Conservation (phyloP, 2,888 invertebrate genomes). For the Synergus itoensis region DNA sequence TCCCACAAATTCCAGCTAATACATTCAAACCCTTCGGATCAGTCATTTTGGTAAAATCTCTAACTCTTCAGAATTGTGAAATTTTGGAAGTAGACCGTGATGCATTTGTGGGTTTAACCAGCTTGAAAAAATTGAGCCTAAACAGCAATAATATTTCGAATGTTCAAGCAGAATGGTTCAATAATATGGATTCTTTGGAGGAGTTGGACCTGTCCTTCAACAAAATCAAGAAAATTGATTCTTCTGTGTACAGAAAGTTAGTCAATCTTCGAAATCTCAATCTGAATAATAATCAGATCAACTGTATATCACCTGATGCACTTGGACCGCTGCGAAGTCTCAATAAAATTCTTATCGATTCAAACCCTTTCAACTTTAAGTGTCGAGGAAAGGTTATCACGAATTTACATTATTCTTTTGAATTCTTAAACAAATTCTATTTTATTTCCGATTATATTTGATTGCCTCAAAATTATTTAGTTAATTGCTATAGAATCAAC, state of each 20-base stretch:
- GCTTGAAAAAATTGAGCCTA: constrained; percentile 64
- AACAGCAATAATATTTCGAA: constrained; percentile 64
- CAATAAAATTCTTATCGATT: constrained; percentile 65
- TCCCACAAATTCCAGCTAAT: constrained; percentile 54
- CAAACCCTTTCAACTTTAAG: constrained; percentile 63
- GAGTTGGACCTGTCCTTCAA: constrained; percentile 70
- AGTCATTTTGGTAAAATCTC: constrained; percentile 51
- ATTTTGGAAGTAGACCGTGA: constrained; percentile 56
- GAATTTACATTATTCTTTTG: background rate
- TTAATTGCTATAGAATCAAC: no score
- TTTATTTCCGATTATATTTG: background rate
- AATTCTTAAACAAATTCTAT: no score
- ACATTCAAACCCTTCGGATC: constrained; percentile 58
- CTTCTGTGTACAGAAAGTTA: constrained; percentile 58
- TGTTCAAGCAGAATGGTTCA: constrained; percentile 63
- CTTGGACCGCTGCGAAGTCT: constrained; percentile 62
- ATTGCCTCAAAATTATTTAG: constrained; percentile 10
- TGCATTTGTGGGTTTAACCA: constrained; percentile 59
- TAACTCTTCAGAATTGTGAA: constrained; percentile 66
- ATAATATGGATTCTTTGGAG: constrained; percentile 57
- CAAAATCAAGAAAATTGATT: constrained; percentile 58
- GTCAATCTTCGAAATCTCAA: constrained; percentile 62
- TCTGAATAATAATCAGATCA: constrained; percentile 65
- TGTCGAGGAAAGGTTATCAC: constrained; percentile 67
- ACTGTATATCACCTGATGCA: constrained; percentile 59